Evolutionary conservation across 53 echinoderm and acorn worm species (phyloP).

Genomic region (Holothuria scabra): DNA sequence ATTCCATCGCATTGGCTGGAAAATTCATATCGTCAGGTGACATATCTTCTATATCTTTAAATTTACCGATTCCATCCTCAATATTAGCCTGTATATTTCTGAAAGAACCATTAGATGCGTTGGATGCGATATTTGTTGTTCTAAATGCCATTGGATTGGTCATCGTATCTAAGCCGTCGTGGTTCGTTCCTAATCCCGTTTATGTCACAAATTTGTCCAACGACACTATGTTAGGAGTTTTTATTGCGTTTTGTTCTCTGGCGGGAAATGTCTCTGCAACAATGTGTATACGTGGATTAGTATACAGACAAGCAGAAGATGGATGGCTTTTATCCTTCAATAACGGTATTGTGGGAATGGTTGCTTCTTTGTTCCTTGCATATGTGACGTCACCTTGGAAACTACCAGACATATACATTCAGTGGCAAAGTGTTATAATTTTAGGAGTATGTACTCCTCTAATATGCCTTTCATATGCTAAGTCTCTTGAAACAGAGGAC

Average conservation of each 20-base stretch:
- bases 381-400: not conserved
- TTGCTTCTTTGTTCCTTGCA: not conserved
- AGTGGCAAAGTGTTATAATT: not conserved
- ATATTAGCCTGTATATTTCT: slow-evolving; percentile 18
- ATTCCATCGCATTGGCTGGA: not conserved
- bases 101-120: not conserved
- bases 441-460: not conserved
- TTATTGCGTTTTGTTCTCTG: slow-evolving; percentile 6
- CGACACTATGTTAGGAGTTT: not conserved
- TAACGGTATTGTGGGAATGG: not conserved
- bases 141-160: slow-evolving; percentile 6
- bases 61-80: not conserved
- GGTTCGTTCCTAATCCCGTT: not conserved
- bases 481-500: slow-evolving; percentile 6
- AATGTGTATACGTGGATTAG: not conserved
- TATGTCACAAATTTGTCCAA: not conserved
- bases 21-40: slow-evolving; percentile 4
- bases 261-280: not conserved
- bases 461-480: not conserved
- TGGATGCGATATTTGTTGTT: not conserved
- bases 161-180: slow-evolving; percentile 9
- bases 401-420: not conserved
- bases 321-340: not conserved
- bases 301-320: not conserved
- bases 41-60: not conserved